A percentile compares a stretch with the other conserved stretches of the same genome.
phyloP scores from a whole-genome alignment of 1,140 invertebrate genomes.

The Neodiprion pinetum region DNA sequence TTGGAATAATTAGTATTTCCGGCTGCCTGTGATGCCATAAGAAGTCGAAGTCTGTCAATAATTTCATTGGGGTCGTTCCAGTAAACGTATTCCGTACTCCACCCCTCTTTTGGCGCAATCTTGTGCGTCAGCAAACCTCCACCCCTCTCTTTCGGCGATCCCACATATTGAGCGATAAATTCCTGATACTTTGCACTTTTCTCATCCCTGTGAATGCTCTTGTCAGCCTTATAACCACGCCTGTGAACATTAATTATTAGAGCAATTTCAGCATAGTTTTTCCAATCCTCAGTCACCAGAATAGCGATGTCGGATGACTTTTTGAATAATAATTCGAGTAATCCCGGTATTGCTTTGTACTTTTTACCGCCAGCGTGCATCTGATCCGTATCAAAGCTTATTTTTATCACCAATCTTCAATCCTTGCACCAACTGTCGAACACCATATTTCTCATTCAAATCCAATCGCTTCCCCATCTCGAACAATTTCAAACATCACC shows the following conservation, averaged over 20 bases:
- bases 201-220: not conserved
- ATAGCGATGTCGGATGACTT: conserved; percentile 15
- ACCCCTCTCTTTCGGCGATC: not conserved
- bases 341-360: conserved; percentile 12
- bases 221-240: conserved; percentile 13
- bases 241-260: conserved; percentile 14
- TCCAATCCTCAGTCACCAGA: conserved; percentile 12
- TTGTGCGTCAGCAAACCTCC: not conserved
- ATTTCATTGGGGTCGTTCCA: conserved; percentile 32
- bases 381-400: conserved; percentile 4
- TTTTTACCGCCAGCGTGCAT: not conserved
- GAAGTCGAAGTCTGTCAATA: conserved; percentile 6
- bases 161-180: conserved; percentile 9
- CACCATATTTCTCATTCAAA: not conserved
- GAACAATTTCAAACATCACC: not conserved
- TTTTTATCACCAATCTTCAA: conserved; percentile 18
- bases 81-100: conserved; percentile 18
- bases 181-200: conserved; percentile 15
- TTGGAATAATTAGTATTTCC: too few relatives aligned
- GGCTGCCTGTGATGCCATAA: not conserved
- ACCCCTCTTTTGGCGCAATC: not conserved
- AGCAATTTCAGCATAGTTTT: conserved; percentile 21
- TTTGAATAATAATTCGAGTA: conserved; percentile 14
- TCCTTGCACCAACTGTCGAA: conserved; percentile 14
- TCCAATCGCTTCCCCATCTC: not conserved